Conservation (phyloP, 2,888 invertebrate genomes). For the Scelioninae gen. 1 region DNA sequence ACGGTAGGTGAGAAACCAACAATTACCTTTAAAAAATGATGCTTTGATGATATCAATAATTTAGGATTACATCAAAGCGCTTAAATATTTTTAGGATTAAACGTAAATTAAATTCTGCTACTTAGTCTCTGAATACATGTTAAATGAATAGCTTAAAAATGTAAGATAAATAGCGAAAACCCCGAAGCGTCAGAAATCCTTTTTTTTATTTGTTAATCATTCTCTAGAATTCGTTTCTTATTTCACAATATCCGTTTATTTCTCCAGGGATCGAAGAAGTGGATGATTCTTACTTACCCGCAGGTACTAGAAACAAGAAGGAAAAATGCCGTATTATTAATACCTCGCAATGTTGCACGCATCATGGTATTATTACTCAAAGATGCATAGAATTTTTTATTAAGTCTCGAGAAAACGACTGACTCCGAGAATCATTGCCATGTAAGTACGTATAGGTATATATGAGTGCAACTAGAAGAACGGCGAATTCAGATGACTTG, state of each 20-base stretch:
- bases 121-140: too few species aligned
- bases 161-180: too few species aligned
- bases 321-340: constrained; percentile 58
- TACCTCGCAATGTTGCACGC: constrained; percentile 50
- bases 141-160: too few species aligned
- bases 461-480: constrained; percentile 1
- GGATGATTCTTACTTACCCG: constrained; percentile 54
- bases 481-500: not conserved
- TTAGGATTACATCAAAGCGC: too few species aligned
- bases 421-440: constrained; percentile 54
- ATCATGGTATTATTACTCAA: constrained; percentile 69
- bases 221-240: constrained; percentile 37
- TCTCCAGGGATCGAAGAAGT: constrained; percentile 49
- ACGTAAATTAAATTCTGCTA: too few species aligned
- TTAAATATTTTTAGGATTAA: too few species aligned
- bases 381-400: constrained; percentile 76
- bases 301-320: constrained; percentile 39
- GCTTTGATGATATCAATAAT: too few species aligned
- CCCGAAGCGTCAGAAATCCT: not conserved
- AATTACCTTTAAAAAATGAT: too few species aligned
- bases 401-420: constrained; percentile 64
- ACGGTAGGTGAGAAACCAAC: not conserved
- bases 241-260: constrained; percentile 47
- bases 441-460: constrained; percentile 10
- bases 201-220: constrained; percentile 42